Base-by-base conservation (phyloP, 2,888 invertebrate genomes). In the Mycalesis mineus region DNA sequence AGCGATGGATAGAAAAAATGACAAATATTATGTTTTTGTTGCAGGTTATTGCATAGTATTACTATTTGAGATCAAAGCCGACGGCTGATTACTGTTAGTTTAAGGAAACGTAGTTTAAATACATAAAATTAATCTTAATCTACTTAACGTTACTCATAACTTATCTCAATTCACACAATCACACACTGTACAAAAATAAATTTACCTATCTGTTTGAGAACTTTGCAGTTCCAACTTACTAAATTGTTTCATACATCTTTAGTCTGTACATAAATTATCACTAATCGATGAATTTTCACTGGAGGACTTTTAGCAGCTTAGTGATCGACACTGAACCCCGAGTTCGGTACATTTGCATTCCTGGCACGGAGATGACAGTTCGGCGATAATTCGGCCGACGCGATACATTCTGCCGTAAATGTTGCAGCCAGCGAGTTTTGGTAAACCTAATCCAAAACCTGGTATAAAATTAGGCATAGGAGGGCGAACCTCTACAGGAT, bases 351-450 rank as follows among this genome's bases (percentile, higher is more conserved):
- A 97, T 83, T 94, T 94, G 81, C 97, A 97, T 82, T 95, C 95
- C 66, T 94, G 91, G 80, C 97, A 97, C 11, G 94, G 92, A 57
- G 93, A 93, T 6, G 96, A 96, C 61, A 97, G 84, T 84, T 97
- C 96, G 1, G 94, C 91, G 68, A 97, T 96, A 66, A 95, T 94
- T 70, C 93, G 91, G 3, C 95, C 96, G 8, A 96, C 95, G 22
- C 94, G 91, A 79, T 96, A 96, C 95, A 96, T 96, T 64, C 94
- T 91, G 6, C 97, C 97, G 72, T 96, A 96, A 69, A 97, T 96
- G 82, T 97, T 97, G 75, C 97, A 97, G 0, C 96, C 96, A 9
- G 95, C 95, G 62, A 96, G 78, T 80, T 96, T 96, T 44, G 95
- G 82, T 51, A 94, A 80, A 36, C 94, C 93, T 11, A 91, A 80